Evolutionary conservation across 1,140 invertebrate species (phyloP), one percentile per base, ranked within the genome.

Genomic region (Dinoponera quadriceps): DNA sequence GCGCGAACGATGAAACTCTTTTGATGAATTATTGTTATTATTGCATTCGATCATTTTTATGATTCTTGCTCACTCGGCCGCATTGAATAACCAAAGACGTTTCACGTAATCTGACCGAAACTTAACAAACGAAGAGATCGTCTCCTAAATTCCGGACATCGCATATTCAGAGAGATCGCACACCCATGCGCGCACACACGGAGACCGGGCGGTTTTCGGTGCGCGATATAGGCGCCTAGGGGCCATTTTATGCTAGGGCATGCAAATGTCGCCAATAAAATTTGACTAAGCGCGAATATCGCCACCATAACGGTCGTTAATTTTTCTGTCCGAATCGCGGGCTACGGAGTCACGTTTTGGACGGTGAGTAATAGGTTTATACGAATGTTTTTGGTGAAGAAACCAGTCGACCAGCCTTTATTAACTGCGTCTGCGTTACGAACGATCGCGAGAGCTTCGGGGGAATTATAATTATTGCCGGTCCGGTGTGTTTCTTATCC

Each of bases 321-420:
- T 78, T 86, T 60, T 62, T 87, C 65, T 59, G 57, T 72, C 49
- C 27, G 55, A 66, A 54, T 75, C 48, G 25, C 29, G 27, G 4
- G 25, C 27, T 33, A 51, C 55, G 27, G 54, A 60, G 60, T 73
- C 44, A 62, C 20, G 14, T 73, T 74, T 82, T 29, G n/a, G 3
- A 57, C 60, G 22, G 68, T 85, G 66, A 88, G 57, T 88, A 85
- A 88, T 87, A 82, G 60, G 29, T 85, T 82, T 85, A 44, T 44
- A 57, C 33, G 16, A 82, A 22, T n/a, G 77, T 82, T 88, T 71
- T 78, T 55, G 55, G 29, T 16, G 33, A 55, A 62, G 33, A 55
- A 62, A 87, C 83, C 75, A 82, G 72, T 78, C 38, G 25, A 66
- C 71, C 33, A 49, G 51, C 49, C 60, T 88, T 69, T 78, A 57